Percentiles rank a stretch among this genome's conserved stretches.
phyloP scores from a whole-genome alignment of 2,888 invertebrate species.

The Notodonta dromedarius region DNA sequence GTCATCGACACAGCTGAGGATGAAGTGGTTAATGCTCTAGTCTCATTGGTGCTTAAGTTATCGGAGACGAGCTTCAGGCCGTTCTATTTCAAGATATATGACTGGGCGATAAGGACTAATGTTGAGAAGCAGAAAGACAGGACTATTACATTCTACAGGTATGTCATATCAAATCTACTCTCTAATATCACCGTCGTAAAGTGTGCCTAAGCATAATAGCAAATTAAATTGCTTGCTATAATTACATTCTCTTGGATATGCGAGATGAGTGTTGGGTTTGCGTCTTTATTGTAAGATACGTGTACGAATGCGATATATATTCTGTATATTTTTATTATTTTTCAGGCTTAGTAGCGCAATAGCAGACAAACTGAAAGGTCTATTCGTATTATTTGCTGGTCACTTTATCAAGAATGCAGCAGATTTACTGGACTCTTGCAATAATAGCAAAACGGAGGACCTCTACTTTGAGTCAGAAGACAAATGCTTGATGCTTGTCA shows the following conservation, averaged over 20 bases:
- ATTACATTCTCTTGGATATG: too few relatives aligned
- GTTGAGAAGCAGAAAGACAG: slow-evolving; percentile 85
- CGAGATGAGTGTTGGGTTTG: too few relatives aligned
- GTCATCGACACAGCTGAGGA: slow-evolving; percentile 87
- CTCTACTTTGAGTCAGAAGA: slow-evolving; percentile 81
- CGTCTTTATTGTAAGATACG: too few relatives aligned
- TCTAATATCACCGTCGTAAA: too few relatives aligned
- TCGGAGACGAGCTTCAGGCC: slow-evolving; percentile 96
- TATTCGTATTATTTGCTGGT: slow-evolving; percentile 95
- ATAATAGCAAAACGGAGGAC: slow-evolving; percentile 83
- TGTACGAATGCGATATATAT: too few relatives aligned
- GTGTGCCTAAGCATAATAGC: too few relatives aligned
- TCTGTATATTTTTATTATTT: too few relatives aligned
- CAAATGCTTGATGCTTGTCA: slow-evolving; percentile 86
- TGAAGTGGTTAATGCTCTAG: slow-evolving; percentile 90
- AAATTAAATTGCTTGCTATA: too few relatives aligned
- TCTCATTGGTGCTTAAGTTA: slow-evolving; percentile 92
- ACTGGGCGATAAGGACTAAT: slow-evolving; percentile 91
- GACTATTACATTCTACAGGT: slow-evolving; percentile 92
- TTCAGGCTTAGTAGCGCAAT: slow-evolving; percentile 88
- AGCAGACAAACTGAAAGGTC: slow-evolving; percentile 91
- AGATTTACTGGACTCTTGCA: slow-evolving; percentile 87
- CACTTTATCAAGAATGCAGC: slow-evolving; percentile 93
- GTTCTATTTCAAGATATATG: slow-evolving; percentile 93
- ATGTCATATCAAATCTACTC: slow-evolving; percentile 27